Evolutionary conservation across 2,888 invertebrate species (phyloP), one percentile per base, ranked within the genome.

Genomic region (Sympetrum striolatum): DNA sequence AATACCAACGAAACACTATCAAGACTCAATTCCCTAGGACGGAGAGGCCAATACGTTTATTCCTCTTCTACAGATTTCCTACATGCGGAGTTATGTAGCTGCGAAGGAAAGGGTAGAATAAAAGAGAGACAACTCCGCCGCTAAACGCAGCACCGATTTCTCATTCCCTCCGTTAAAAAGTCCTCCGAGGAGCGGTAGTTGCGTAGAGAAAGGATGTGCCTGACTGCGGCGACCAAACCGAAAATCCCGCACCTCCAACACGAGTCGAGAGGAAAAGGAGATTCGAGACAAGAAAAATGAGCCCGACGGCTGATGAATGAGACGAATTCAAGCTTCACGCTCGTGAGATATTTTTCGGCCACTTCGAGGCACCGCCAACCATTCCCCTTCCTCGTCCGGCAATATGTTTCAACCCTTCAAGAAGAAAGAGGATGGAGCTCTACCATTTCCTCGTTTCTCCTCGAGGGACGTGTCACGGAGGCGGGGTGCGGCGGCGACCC

Each of bases 301-400:
- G 25, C 81, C n/a, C n/a, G 81, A 25, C 81, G 48, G 81, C 25
- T 81, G 81, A 81, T 81, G 81, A 81, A 81, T 81, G 81, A 81
- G 81, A 48, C 81, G 81, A 81, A 81, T 81, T 81, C 81, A 48
- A 81, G 81, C 81, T 81, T 81, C 81, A 81, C 81, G 81, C 81
- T 81, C 81, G 81, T 48, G 81, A 48, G 81, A 48, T 48, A 81
- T 81, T 81, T 81, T 81, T 81, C 48, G 81, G 14, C 81, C 81
- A 81, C 44, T 81, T 44, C 81, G 81, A 81, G 81, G 39, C n/a
- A 37, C 37, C 80, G 35, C 39, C 39, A 44, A 80, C 35, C 39
- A 80, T 80, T 37, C 80, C 80, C 80, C 80, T 25, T 37, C 39
- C 18, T 10, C 37, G 39, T 37, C 80, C 37, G 37, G 37, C 80